These are phyloP conservation scores for Streptopelia turtur DNA, from an alignment of 2,797 vertebrate species.

Conservation along the genomic window DNA sequence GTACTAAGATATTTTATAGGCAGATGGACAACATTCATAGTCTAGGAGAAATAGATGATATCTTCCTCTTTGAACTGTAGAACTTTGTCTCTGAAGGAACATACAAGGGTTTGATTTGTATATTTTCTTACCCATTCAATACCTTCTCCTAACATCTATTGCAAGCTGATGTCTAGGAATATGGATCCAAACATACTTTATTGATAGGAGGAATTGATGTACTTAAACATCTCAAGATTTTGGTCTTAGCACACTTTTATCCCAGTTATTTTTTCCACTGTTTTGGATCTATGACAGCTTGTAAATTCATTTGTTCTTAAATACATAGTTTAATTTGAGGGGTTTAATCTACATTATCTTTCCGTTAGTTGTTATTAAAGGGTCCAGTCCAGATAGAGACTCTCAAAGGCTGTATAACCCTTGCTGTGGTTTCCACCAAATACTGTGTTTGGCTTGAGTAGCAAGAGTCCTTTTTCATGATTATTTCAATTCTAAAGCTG, in stretches of 20 bases:
- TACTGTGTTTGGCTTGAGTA: not conserved
- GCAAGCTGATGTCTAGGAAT: slow-evolving; percentile 28
- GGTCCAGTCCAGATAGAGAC: not conserved
- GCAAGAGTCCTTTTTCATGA: not conserved
- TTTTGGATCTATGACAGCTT: not conserved
- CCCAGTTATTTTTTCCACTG: slow-evolving; percentile 3
- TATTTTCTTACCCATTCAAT: not conserved
- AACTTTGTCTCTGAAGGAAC: not conserved
- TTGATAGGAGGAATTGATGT: slow-evolving; percentile 39
- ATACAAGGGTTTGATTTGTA: slow-evolving; percentile 59
- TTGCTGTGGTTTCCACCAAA: not conserved
- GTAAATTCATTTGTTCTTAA: not conserved
- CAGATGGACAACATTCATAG: not conserved
- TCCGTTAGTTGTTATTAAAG: not conserved
- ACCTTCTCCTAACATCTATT: slow-evolving; percentile 50
- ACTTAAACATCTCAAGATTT: slow-evolving; percentile 59
- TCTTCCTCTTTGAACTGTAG: not conserved
- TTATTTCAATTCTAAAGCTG: not conserved
- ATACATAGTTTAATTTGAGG: not conserved
- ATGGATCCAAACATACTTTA: slow-evolving; percentile 68
- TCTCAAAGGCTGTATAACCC: not conserved
- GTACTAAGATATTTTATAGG: not conserved
- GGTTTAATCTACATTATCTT: not conserved
- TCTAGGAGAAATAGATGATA: not conserved
- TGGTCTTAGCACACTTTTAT: slow-evolving; percentile 48